Evolutionary conservation across 2,113 vertebrate species (phyloP).

Genomic region (Aix galericulata): DNA sequence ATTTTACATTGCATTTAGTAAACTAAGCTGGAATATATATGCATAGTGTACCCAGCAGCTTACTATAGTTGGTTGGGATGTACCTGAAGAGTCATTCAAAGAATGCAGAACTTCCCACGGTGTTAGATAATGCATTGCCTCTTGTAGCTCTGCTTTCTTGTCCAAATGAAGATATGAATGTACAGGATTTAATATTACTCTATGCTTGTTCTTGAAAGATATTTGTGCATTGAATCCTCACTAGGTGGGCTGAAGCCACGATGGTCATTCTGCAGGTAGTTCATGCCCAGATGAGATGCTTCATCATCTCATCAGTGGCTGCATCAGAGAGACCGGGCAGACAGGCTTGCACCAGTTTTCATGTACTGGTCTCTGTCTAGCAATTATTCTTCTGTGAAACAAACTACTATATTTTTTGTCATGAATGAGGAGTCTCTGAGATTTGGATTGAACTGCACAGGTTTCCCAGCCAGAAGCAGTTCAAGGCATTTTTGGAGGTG

Average conservation of each 20-base stretch:
- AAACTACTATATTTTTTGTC: background rate
- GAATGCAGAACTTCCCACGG: background rate
- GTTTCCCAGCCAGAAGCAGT: background rate
- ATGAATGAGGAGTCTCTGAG: background rate
- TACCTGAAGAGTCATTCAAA: background rate
- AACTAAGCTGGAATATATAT: background rate
- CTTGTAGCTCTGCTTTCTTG: background rate
- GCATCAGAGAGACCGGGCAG: background rate
- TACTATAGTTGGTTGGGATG: background rate
- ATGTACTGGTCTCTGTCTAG: background rate
- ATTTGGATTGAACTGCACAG: background rate
- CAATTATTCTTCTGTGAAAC: background rate
- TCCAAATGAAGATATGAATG: background rate
- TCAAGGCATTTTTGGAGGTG: fast-evolving
- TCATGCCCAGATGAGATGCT: background rate
- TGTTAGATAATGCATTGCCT: too few species aligned
- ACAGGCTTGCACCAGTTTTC: background rate
- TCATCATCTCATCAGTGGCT: too few species aligned
- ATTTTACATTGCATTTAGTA: background rate
- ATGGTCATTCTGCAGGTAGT: background rate
- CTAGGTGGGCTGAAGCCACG: background rate
- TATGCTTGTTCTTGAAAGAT: background rate
- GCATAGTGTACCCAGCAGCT: background rate
- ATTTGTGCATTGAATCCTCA: background rate
- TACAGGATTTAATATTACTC: background rate